Percentiles rank a stretch among this genome's conserved stretches.
These are phyloP conservation scores for Trematocara macrostoma DNA, from an alignment of 2,113 vertebrate species.

Conservation along the genomic window DNA sequence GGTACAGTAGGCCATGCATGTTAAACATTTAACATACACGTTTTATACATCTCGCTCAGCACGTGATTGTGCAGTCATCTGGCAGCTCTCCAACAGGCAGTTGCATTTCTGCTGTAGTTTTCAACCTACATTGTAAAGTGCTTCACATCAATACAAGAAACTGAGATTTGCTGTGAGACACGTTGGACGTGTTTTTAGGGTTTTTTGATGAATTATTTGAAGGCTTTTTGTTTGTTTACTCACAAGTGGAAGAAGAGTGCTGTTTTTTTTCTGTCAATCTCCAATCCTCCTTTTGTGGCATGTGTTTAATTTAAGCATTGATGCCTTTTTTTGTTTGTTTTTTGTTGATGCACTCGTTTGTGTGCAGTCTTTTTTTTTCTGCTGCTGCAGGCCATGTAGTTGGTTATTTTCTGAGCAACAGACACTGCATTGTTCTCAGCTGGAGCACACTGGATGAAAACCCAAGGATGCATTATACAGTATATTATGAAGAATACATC, in stretches of 20 bases:
- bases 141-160: neutral
- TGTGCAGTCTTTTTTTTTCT: neutral
- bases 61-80: conserved; percentile 42
- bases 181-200: neutral
- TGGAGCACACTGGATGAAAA: neutral
- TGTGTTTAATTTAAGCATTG: neutral
- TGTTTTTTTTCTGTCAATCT: neutral
- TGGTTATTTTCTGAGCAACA: conserved; percentile 26
- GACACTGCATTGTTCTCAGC: conserved; percentile 12
- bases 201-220: neutral
- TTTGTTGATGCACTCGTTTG: neutral
- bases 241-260: neutral
- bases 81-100: conserved; percentile 45
- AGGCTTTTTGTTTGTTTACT: neutral
- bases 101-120: neutral
- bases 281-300: neutral
- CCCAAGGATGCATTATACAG: neutral
- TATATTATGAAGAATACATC: neutral
- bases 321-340: neutral
- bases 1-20: neutral
- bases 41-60: conserved; percentile 10
- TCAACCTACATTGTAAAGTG: neutral
- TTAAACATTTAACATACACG: neutral
- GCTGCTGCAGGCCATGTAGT: conserved; percentile 10
- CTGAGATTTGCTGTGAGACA: neutral